A percentile compares a stretch with the other conserved stretches of the same genome.
Conservation (phyloP, 2,797 vertebrate species). For the Cyprinodon diabolis region DNA sequence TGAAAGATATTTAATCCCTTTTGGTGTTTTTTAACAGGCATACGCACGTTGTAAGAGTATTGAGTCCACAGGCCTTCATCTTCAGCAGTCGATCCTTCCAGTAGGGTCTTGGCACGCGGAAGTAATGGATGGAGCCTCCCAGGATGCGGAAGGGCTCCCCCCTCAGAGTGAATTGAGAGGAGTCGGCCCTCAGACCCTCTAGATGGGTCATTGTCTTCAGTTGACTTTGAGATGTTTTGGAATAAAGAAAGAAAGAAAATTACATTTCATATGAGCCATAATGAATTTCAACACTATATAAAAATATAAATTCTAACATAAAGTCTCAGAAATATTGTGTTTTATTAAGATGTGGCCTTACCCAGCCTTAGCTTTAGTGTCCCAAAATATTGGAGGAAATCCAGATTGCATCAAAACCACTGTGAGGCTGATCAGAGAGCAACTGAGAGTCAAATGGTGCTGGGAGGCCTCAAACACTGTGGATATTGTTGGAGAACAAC, state of each 20-base stretch:
- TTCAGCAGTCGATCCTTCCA: slow-evolving; percentile 91
- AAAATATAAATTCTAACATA: neutral
- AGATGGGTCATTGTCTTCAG: slow-evolving; percentile 58
- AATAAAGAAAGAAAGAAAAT: neutral
- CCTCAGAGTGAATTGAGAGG: slow-evolving; percentile 84
- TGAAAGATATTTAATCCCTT: neutral
- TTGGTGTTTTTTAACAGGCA: neutral
- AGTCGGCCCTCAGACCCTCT: slow-evolving; percentile 79
- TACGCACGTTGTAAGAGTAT: slow-evolving; percentile 90
- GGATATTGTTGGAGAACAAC: slow-evolving; percentile 69
- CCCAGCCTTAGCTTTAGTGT: slow-evolving; percentile 26
- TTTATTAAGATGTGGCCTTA: slow-evolving; percentile 27
- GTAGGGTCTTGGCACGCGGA: slow-evolving; percentile 81
- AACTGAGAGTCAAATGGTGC: slow-evolving; percentile 55
- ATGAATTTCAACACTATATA: neutral
- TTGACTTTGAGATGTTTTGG: slow-evolving; percentile 2
- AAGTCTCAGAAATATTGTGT: neutral
- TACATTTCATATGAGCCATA: neutral
- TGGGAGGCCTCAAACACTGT: slow-evolving; percentile 62
- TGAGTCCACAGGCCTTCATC: slow-evolving; percentile 91
- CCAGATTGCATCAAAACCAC: slow-evolving; percentile 18
- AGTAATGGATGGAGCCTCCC: slow-evolving; percentile 88
- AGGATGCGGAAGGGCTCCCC: slow-evolving; percentile 84
- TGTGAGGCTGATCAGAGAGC: slow-evolving; percentile 22
- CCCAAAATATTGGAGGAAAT: slow-evolving; percentile 27